Base-by-base conservation (phyloP, 2,797 vertebrate genomes). In the Acipenser transmontanus region DNA sequence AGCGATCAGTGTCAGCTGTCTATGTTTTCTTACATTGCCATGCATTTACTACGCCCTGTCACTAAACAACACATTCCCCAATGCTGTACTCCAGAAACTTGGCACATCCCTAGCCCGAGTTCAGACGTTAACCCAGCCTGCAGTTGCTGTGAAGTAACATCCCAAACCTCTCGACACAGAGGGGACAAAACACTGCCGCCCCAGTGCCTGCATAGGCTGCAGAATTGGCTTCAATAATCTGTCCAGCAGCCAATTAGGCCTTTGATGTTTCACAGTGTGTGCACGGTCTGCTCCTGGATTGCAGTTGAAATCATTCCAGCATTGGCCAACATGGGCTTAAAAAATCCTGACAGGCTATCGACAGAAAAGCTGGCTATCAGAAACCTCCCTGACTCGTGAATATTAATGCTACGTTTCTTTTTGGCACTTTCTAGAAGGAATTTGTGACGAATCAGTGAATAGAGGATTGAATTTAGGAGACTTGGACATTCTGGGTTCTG, bases 151-250 rank as follows among this genome's bases (percentile, higher is more conserved):
- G 34, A 61, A 61, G 47, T 12, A 61, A 60, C 48, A 6, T 12
- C 34, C 34, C 34, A 34, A 34, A 34, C 34, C 34, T 34, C 34
- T 34, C 4, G 60, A 61, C 60, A 61, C 60, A 61, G 60, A 61
- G 10, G 65, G 65, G 52, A 47, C 57, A 49, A 17, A 66, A 17
- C 56, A 49, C 57, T 51, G 14, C 47, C 17, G 57, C 57, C 65
- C 65, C 50, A 61, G 49, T 48, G n/a, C 8, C 49, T 10, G 56
- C 49, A 20, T 8, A 7, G 65, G 59, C 59, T 13, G 47, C 54
- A 66, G 60, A 66, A 50, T 11, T 12, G 57, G 65, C 56, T 66
- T 66, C 59, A 60, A 61, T 12, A 61, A 59, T 20, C 13, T 60
- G 65, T 66, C 59, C 49, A 50, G 57, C 49, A 61, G 65, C 65